Evolutionary conservation across 1,140 invertebrate genomes (phyloP), one percentile per base, ranked within the genome.

Genomic region (Pseudomyrmex dendroicus): DNA sequence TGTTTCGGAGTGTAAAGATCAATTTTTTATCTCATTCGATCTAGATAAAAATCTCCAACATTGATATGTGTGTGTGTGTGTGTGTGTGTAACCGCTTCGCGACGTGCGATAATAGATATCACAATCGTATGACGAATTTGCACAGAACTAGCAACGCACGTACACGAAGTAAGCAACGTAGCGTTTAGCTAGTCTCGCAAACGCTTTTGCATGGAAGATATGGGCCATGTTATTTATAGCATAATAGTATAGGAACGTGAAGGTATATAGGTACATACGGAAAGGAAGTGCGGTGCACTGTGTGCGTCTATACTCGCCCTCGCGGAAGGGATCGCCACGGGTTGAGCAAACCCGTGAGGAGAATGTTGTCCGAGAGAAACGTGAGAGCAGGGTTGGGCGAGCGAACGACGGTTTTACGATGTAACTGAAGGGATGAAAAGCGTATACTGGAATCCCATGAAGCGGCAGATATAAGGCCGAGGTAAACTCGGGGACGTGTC

Each of bases 401-500:
- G 7, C 25, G 25, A 50, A 67, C 15, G 20, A 52, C 15, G 66
- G 78, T 83, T 88, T 35, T 88, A 85, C 67, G 84, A 83, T 83
- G 77, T 83, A 88, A 88, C 77, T 48, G 67, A 62, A 73, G 68
- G 77, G 73, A 85, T 85, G 83, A 88, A 84, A 87, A 57, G 59
- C 78, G 64, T 61, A 57, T 70, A 85, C 73, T 67, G 67, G 82
- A 85, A 85, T 88, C 73, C 77, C 84, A 84, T 84, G 80, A 86
- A 80, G 84, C 86, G 54, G n/a, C 15, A 82, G 73, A 76, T 88
- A 83, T 86, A 88, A 84, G 84, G 68, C 62, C 70, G 68, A 56
- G 57, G 73, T 88, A 88, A 89, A 89, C 78, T 83, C 61, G 78
- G 70, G 87, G 57, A 88, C 87, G 86, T 88, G 87, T 86, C 78